phyloP scores from a whole-genome alignment of 2,113 vertebrate species.

The Arvicanthis niloticus region DNA sequence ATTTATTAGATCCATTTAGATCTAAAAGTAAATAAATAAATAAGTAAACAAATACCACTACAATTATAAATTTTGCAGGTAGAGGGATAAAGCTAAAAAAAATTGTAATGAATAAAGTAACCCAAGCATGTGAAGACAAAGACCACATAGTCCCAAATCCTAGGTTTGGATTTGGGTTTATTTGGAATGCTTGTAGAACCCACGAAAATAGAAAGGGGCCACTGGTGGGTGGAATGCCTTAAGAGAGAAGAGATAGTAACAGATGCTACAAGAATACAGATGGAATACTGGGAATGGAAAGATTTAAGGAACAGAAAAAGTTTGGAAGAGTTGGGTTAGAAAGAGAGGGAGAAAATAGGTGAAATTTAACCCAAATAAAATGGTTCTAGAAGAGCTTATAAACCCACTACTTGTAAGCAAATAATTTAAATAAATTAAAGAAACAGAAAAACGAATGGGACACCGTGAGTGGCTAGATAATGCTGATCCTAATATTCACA shows the following conservation, averaged over 20 bases:
- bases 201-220: background rate
- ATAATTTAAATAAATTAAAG: background rate
- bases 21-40: background rate
- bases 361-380: background rate
- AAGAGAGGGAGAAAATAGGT: background rate
- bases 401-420: background rate
- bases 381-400: background rate
- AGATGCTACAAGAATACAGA: background rate
- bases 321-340: background rate
- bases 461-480: background rate
- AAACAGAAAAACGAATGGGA: background rate
- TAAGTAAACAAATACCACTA: too few relatives aligned
- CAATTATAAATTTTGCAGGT: background rate
- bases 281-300: background rate
- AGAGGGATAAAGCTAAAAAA: background rate
- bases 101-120: background rate
- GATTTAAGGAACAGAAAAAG: background rate
- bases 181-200: background rate
- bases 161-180: background rate
- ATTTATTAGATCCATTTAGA: background rate
- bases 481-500: background rate
- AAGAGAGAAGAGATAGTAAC: too few relatives aligned
- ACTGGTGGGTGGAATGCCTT: background rate
- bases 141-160: background rate
- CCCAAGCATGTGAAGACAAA: background rate